Percentiles rank a stretch among this genome's conserved stretches.
These are phyloP conservation scores for Campylorhamphus procurvoides DNA, from an alignment of 2,113 vertebrate genomes.

Conservation along the genomic window DNA sequence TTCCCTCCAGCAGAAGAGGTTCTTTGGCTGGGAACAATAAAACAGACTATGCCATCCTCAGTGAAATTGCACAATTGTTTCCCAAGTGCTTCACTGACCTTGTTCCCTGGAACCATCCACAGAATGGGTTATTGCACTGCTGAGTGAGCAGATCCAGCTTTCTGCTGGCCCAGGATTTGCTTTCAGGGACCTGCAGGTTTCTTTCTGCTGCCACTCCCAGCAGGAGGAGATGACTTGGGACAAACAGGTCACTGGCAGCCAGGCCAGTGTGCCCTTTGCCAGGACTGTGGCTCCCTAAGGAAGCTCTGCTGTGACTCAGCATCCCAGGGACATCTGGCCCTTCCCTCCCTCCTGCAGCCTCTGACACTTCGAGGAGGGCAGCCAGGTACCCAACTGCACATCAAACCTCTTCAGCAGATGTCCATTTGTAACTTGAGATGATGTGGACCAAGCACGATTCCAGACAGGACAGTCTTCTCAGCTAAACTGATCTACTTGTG, in stretches of 20 bases:
- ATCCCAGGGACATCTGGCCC: background rate
- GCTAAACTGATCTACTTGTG: background rate
- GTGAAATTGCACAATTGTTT: background rate
- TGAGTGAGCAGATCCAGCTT: background rate
- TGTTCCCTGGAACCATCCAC: background rate
- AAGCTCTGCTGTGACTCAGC: constrained; percentile 9
- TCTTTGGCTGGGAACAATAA: background rate
- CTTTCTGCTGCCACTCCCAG: background rate
- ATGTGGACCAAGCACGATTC: accelerated
- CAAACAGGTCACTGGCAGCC: background rate
- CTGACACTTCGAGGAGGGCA: background rate
- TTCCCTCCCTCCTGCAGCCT: background rate
- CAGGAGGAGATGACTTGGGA: background rate
- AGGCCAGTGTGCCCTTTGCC: background rate
- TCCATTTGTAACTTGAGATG: too few relatives aligned
- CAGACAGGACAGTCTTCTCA: background rate
- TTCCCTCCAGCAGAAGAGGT: background rate
- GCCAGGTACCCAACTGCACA: background rate
- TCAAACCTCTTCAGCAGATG: background rate
- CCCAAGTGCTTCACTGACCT: background rate
- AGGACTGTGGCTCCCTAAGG: background rate
- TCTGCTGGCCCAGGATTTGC: background rate
- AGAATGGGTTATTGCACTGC: background rate
- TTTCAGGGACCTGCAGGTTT: background rate
- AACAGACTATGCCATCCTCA: background rate